phyloP scores from a whole-genome alignment of 2,113 vertebrate genomes.

The Salvelinus sp. region DNA sequence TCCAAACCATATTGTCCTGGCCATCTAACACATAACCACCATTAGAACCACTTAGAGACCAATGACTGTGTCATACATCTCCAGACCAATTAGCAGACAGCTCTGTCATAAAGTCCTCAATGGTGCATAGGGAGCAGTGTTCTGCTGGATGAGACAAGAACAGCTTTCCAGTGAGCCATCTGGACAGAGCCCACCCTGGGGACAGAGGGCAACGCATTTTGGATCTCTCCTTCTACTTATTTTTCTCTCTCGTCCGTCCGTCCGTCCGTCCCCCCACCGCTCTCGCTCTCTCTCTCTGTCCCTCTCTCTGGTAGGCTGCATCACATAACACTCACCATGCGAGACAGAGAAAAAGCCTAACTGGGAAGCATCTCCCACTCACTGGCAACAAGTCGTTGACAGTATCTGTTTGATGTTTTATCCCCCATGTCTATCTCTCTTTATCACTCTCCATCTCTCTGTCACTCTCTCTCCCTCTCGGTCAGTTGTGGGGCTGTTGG shows the following conservation, averaged over 20 bases:
- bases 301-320: no score
- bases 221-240: slow-evolving; percentile 26
- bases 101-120: slow-evolving; percentile 35
- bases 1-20: no score
- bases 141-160: slow-evolving; percentile 31
- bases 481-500: slow-evolving; percentile 26
- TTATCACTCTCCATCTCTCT: slow-evolving; percentile 27
- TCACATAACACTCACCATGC: not conserved
- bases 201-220: slow-evolving; percentile 51
- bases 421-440: slow-evolving; percentile 27
- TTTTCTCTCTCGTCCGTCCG: not conserved
- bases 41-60: no score
- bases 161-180: slow-evolving; percentile 64
- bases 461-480: slow-evolving; percentile 25
- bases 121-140: slow-evolving; percentile 32
- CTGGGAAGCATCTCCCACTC: not conserved
- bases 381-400: not conserved
- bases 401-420: not conserved
- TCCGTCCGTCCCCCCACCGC: not conserved
- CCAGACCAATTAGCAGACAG: not conserved
- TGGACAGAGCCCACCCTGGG: slow-evolving; percentile 62
- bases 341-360: not conserved
- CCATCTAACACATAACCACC: no score
- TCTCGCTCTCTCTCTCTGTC: not conserved
- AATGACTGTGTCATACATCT: no score